Base-by-base conservation (phyloP, 2,113 vertebrate species). In the Climacteris rufus region DNA sequence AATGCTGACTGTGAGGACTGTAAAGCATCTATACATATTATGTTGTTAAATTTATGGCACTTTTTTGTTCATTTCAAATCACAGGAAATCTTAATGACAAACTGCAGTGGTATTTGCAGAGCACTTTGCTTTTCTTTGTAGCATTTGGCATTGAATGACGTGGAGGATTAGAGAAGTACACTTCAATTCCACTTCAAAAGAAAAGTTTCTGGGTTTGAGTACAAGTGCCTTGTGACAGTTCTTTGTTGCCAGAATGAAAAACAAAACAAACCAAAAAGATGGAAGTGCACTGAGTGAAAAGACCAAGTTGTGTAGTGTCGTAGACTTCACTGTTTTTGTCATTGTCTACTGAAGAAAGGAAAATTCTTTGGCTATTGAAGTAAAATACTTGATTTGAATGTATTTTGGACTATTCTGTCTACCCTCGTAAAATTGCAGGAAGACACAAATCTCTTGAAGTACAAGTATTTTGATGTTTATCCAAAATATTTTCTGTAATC, bases 61-160 rank as follows among this genome's bases (percentile, higher is more conserved):
- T 22, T 59, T 49, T 49, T 19, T 57, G 22, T 21, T 37, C 8
- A 14, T 75, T 87, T 52, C 13, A 37, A 75, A 87, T 35, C 40
- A 45, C 17, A 45, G n/a, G 23, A 87, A 66, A 2, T 39, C 54
- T 50, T 39, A 28, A 20, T 70, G 69, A 56, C 33, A 70, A 90
- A 45, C 39, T 28, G 9, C 64, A 63, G n/a, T 20, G 9, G 9
- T 52, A 60, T 71, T 76, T 82, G 13, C 65, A 70, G 39, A 79
- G 53, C 39, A 64, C 33, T n/a, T 83, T 1, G 0, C 6, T n/a
- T n/a, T n/a, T 72, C n/a, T 72, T 23, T 0, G 0, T 37, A 24
- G n/a, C 11, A 7, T 7, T 6, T 66, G 11, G 15, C 35, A 4
- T 16, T 49, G 20, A 23, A 11, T 49, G 35, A 17, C 20, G 53